Conservation (phyloP, 2,797 vertebrate genomes). For the Rhinatrema bivittatum region DNA sequence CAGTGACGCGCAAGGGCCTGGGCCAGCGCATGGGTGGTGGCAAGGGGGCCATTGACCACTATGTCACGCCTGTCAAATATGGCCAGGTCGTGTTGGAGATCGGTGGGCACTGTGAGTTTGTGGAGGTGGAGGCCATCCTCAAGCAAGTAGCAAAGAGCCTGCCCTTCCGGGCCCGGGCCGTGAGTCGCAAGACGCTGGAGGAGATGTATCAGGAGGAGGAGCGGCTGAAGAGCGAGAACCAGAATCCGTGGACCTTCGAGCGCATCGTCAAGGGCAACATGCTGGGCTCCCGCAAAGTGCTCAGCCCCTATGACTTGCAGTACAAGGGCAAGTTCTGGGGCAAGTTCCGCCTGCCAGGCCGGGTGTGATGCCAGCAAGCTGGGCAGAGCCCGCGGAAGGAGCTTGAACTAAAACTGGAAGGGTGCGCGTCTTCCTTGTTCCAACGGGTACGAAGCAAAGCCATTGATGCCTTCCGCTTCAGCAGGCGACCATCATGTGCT, state of each 20-base stretch:
- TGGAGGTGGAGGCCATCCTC: constrained; percentile 65
- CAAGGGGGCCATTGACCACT: constrained; percentile 86
- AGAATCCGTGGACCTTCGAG: constrained; percentile 92
- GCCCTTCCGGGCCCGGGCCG: constrained; percentile 75
- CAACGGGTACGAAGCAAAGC: too few relatives aligned
- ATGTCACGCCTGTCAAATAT: constrained; percentile 74
- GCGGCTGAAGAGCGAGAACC: constrained; percentile 66
- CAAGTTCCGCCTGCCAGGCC: constrained; percentile 65
- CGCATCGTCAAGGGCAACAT: constrained; percentile 70
- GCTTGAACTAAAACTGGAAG: too few relatives aligned
- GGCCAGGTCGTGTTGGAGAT: constrained; percentile 79
- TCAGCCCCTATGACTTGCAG: constrained; percentile 76
- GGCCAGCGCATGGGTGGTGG: constrained; percentile 94
- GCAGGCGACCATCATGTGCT: too few relatives aligned
- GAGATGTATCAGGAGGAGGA: constrained; percentile 49
- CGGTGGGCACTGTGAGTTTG: constrained; percentile 77
- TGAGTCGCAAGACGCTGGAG: constrained; percentile 67
- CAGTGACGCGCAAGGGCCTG: constrained; percentile 79
- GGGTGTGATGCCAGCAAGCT: constrained; percentile 65
- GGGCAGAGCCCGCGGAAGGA: too few relatives aligned
- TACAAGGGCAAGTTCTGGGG: constrained; percentile 74
- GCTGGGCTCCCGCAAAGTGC: constrained; percentile 75
- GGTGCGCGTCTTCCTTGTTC: too few relatives aligned
- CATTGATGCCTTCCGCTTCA: too few relatives aligned
- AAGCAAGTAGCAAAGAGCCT: constrained; percentile 75